Evolutionary conservation across 2,888 invertebrate genomes (phyloP), one percentile per base, ranked within the genome.

Genomic region (Oscheius onirici): DNA sequence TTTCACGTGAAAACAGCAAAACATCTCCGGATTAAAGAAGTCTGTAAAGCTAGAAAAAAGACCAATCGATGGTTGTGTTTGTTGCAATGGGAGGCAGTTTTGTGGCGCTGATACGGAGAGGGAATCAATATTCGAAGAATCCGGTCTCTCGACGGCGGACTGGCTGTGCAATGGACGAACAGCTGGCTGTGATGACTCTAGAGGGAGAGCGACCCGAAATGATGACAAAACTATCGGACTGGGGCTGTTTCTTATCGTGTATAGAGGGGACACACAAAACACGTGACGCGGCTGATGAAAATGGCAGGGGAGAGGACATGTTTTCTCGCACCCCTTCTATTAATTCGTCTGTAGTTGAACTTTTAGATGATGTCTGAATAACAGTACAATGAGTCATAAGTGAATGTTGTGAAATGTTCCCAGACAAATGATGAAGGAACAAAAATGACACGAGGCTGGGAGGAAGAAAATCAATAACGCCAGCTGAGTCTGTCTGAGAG

Each of bases 281-380:
- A 58, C 58, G 58, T 58, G 58, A 58, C 58, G 20, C 22, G 55
- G 55, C 26, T 55, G 55, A 43, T 58, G 40, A 58, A 58, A 58
- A 58, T 20, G 58, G 20, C n/a, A 58, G 17, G 17, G 34, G 34
- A 34, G 34, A 34, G 34, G 34, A 34, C 34, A 8, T 34, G 34
- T 34, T 34, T 34, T 34, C 34, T 6, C n/a, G 34, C 8, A 3
- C 34, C 5, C 5, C 34, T 8, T 34, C 34, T 3, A 34, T 34
- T 8, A 8, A 34, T 34, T 34, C 34, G 5, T 8, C 5, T 34
- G 5, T 34, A 3, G 34, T 34, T 6, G 34, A 34, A 34, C 8
- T 6, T 8, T 34, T 8, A 34, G 3, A 8, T 34, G 34, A 34
- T 34, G 34, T 34, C 34, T 34, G 34, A 13, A 46, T 5, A 13